phyloP scores from a whole-genome alignment of 1,140 invertebrate species.

The Sarcophaga bullata region DNA sequence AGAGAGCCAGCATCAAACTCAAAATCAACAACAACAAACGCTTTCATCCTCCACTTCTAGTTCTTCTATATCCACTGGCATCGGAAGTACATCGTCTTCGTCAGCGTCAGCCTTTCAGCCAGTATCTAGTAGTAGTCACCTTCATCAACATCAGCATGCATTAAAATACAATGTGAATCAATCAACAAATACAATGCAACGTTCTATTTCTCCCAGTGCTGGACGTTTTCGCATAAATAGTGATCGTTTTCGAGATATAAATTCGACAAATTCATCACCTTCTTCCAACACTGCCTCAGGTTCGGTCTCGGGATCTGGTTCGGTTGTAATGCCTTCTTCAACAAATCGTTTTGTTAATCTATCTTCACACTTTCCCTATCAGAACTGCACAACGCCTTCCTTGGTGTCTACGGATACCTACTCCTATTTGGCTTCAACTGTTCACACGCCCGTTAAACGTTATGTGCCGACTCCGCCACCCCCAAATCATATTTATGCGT shows the following conservation, averaged over 20 bases:
- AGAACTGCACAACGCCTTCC: conserved; percentile 47
- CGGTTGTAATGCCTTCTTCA: conserved; percentile 15
- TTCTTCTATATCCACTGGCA: conserved; percentile 40
- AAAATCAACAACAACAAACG: conserved; percentile 45
- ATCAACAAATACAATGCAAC: conserved; percentile 35
- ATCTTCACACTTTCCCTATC: conserved; percentile 15
- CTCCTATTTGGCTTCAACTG: conserved; percentile 59
- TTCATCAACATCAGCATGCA: not conserved
- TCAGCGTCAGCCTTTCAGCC: not conserved
- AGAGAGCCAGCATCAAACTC: not conserved
- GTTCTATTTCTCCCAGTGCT: conserved; percentile 56
- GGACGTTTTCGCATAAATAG: conserved; percentile 42
- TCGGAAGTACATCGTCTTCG: conserved; percentile 8
- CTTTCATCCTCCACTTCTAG: conserved; percentile 47
- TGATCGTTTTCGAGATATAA: conserved; percentile 21
- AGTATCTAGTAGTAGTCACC: not conserved
- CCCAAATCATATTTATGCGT: conserved; percentile 48
- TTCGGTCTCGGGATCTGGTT: not conserved
- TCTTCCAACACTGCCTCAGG: not conserved
- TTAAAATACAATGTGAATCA: conserved; percentile 19
- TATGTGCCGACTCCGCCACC: conserved; percentile 64
- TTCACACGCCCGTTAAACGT: conserved; percentile 64
- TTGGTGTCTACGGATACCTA: conserved; percentile 53
- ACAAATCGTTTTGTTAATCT: conserved; percentile 23
- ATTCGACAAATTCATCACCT: not conserved